A percentile compares a stretch with the other conserved stretches of the same genome.
Conservation (phyloP, 37 sponge, comb jelly and placozoan species). For the Beroe forskalii region DNA sequence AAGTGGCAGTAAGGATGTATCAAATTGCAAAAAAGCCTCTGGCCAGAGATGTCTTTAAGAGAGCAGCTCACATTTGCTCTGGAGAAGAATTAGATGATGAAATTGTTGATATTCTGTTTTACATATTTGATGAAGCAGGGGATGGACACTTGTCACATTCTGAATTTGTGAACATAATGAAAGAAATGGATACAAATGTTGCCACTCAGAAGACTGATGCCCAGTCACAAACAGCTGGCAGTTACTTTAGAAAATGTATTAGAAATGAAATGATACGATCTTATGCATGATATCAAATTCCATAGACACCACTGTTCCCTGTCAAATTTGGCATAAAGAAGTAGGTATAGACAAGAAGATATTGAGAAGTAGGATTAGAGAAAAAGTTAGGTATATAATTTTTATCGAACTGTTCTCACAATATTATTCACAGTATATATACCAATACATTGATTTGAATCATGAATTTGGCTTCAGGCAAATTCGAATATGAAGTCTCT, state of each 20-base stretch:
- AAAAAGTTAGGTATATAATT: too few species aligned
- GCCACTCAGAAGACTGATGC: not conserved
- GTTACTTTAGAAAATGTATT: conserved; percentile 16
- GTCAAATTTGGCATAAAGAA: too few species aligned
- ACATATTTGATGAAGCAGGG: conserved; percentile 39
- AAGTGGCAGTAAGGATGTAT: conserved; percentile 38
- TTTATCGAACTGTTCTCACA: too few species aligned
- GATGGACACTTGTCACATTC: conserved; percentile 52
- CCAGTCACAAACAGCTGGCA: not conserved
- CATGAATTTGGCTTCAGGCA: too few species aligned
- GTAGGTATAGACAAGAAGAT: too few species aligned
- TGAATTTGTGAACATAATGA: conserved; percentile 36
- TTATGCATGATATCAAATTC: conserved; percentile 38
- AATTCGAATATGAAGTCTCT: too few species aligned
- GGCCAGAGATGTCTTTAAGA: not conserved
- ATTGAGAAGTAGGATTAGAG: too few species aligned
- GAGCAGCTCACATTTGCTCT: conserved; percentile 6
- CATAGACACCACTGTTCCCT: too few species aligned
- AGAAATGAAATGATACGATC: conserved; percentile 24
- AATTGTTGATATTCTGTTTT: conserved; percentile 13
- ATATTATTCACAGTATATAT: too few species aligned
- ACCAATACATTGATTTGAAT: too few species aligned
- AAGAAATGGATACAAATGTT: conserved; percentile 22
- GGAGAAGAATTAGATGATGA: conserved; percentile 15
- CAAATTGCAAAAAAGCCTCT: conserved; percentile 55